Percentiles rank a stretch among this genome's conserved stretches.
phyloP scores from a whole-genome alignment of 2,113 vertebrate species.

The Microcebus jonahi region DNA sequence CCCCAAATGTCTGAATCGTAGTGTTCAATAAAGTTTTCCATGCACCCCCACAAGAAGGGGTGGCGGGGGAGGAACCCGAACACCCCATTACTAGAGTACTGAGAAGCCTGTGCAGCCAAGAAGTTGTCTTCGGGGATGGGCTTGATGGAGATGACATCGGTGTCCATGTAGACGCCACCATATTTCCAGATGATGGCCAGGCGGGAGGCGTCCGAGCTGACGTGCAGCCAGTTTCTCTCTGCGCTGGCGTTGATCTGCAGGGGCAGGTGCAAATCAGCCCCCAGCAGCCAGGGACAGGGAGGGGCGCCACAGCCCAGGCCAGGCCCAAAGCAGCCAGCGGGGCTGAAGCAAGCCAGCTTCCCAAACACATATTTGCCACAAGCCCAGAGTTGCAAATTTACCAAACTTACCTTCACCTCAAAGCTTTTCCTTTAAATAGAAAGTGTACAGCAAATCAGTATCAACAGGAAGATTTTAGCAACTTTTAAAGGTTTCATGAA shows the following conservation, averaged over 20 bases:
- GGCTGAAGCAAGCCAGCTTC: background rate
- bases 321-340: background rate
- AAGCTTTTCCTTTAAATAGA: background rate
- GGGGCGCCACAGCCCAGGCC: background rate
- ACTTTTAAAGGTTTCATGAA: background rate
- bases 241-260: conserved; percentile 77
- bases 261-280: background rate
- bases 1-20: conserved; percentile 87
- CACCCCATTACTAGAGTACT: conserved; percentile 84
- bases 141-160: conserved; percentile 86
- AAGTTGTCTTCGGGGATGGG: conserved; percentile 84
- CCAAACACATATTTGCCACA: background rate
- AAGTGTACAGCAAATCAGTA: background rate
- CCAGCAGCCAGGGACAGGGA: too few species aligned
- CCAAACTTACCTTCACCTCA: background rate
- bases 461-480: background rate
- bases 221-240: conserved; percentile 84
- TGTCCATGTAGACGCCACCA: conserved; percentile 88
- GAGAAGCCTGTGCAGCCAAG: conserved; percentile 81
- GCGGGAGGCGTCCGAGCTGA: conserved; percentile 85
- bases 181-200: conserved; percentile 88
- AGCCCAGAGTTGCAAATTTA: background rate
- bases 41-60: conserved; percentile 86
- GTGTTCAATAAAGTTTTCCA: conserved; percentile 87
- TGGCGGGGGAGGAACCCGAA: conserved; percentile 86